These are phyloP conservation scores for Trichoplusia ni DNA, from an alignment of 1,140 invertebrate genomes.

Conservation along the genomic window DNA sequence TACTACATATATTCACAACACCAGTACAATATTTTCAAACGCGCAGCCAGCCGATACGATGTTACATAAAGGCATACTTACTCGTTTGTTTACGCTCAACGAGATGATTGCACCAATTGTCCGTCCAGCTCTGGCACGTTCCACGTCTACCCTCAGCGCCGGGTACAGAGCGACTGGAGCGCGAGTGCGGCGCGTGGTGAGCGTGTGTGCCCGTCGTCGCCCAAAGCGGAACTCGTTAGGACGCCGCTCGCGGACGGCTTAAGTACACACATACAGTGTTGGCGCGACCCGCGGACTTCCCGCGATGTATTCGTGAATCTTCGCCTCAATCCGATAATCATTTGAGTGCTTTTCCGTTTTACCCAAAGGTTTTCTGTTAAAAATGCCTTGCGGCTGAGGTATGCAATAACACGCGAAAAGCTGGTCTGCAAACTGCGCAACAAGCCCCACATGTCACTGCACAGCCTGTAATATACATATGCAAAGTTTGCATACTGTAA, in stretches of 20 bases:
- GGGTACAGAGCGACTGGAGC: constrained; percentile 36
- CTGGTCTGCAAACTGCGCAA: no score
- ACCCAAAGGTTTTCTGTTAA: no score
- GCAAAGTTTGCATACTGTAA: no score
- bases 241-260: constrained; percentile 45
- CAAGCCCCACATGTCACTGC: no score
- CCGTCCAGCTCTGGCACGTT: constrained; percentile 70
- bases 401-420: no score
- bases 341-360: neutral
- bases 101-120: constrained; percentile 77
- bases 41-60: constrained; percentile 41
- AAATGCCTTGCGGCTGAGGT: no score
- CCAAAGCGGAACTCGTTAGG: constrained; percentile 62
- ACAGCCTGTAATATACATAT: no score
- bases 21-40: constrained; percentile 26
- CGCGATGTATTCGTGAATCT: constrained; percentile 19
- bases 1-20: neutral
- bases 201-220: constrained; percentile 58
- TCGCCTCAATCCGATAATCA: constrained; percentile 5
- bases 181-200: constrained; percentile 35
- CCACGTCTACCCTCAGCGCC: constrained; percentile 47
- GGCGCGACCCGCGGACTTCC: constrained; percentile 39
- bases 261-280: constrained; percentile 39
- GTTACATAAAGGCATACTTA: constrained; percentile 72
- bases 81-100: constrained; percentile 76